Conservation (phyloP, 2,888 invertebrate genomes). For the Melangyna quadrimaculata region DNA sequence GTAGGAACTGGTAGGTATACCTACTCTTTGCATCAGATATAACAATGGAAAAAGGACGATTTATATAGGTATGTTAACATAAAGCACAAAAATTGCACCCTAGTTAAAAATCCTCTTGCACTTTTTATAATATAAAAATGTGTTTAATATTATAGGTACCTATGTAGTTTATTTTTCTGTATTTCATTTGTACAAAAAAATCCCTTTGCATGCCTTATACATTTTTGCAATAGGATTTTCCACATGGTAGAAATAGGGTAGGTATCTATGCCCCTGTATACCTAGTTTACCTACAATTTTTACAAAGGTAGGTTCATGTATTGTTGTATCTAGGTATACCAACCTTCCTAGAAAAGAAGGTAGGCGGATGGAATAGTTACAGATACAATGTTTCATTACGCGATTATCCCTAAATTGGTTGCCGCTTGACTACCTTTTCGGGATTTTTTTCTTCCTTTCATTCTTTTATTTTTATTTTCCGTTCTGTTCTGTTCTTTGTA, state of each 20-base stretch:
- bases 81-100: conserved; percentile 61
- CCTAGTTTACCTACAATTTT: background rate
- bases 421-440: conserved; percentile 61
- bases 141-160: background rate
- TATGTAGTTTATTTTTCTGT: background rate
- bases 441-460: conserved; percentile 4
- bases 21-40: background rate
- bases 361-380: conserved; percentile 68
- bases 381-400: conserved; percentile 70
- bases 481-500: too few relatives aligned
- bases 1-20: background rate
- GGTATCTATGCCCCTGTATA: background rate
- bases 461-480: background rate
- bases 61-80: conserved; percentile 60
- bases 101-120: conserved; percentile 49
- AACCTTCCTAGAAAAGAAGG: conserved; percentile 21
- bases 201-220: conserved; percentile 2
- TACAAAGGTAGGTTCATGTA: conserved; percentile 15
- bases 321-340: too few relatives aligned
- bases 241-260: conserved; percentile 35
- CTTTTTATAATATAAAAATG: background rate
- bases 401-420: conserved; percentile 71
- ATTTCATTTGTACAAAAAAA: background rate
- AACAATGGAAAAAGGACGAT: conserved; percentile 69
- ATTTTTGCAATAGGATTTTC: conserved; percentile 55